These are phyloP conservation scores for Oscheius sp. DNA, from an alignment of 2,888 invertebrate genomes.

Conservation along the genomic window DNA sequence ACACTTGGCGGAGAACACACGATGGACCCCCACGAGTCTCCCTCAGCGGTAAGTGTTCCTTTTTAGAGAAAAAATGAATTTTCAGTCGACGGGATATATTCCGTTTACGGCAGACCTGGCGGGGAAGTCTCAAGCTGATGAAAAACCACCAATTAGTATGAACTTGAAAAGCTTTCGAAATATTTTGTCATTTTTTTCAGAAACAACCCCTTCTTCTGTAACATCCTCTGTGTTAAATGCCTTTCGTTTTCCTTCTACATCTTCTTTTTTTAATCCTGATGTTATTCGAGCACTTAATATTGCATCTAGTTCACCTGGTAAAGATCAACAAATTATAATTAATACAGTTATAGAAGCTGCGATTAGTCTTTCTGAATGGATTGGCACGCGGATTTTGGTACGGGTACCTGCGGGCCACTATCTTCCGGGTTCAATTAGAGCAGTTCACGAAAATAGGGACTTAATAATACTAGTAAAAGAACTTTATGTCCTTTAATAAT, in stretches of 20 bases:
- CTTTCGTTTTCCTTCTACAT: constrained; percentile 29
- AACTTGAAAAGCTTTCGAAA: too few relatives aligned
- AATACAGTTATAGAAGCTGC: constrained; percentile 3
- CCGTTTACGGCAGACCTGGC: constrained; percentile 16
- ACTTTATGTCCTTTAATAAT: not conserved
- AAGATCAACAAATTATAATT: not conserved
- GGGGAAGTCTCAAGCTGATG: constrained; percentile 22
- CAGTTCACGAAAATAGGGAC: constrained; percentile 39
- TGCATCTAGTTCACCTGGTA: constrained; percentile 28
- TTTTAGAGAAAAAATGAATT: not conserved
- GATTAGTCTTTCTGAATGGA: constrained; percentile 51
- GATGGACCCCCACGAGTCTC: constrained; percentile 25
- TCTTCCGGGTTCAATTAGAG: constrained; percentile 47
- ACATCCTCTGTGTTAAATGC: constrained; percentile 24
- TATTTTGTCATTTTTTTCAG: not conserved
- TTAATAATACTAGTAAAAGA: constrained; percentile 43
- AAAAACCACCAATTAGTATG: constrained; percentile 19
- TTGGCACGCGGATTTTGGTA: constrained; percentile 54
- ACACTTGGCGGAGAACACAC: constrained; percentile 24
- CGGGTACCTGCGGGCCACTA: constrained; percentile 47
- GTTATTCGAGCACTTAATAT: constrained; percentile 27
- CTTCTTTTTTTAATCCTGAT: constrained; percentile 24
- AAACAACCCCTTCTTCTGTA: constrained; percentile 21
- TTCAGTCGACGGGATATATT: constrained; percentile 22
- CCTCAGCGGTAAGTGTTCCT: constrained; percentile 22